Percentiles rank a stretch among this genome's conserved stretches.
Evolutionary conservation across 2,888 invertebrate genomes (phyloP).

Genomic region (Lissonota sp.): DNA sequence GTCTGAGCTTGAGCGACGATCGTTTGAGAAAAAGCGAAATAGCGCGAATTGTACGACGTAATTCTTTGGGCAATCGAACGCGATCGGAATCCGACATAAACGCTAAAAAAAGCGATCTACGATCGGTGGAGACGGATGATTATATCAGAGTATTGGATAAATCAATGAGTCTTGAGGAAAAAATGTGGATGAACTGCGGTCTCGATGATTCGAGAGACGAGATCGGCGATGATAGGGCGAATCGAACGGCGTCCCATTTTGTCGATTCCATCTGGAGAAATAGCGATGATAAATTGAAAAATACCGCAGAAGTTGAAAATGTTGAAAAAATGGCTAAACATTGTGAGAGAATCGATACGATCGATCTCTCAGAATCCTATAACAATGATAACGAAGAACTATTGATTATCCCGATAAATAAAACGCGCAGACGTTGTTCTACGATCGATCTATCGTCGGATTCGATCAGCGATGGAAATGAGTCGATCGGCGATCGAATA

Average conservation of each 20-base stretch:
- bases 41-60: not conserved
- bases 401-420: too few species aligned
- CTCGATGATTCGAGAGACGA: not conserved
- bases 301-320: not conserved
- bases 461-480: too few species aligned
- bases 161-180: constrained; percentile 19
- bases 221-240: not conserved
- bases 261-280: not conserved
- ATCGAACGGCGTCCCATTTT: too few species aligned
- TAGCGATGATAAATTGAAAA: not conserved
- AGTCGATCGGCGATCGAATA: too few species aligned
- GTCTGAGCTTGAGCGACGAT: constrained; percentile 9
- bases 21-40: not conserved
- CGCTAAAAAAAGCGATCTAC: not conserved
- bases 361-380: too few species aligned
- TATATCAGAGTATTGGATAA: constrained; percentile 41
- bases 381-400: too few species aligned
- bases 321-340: not conserved
- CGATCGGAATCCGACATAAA: not conserved
- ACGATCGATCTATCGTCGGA: constrained; percentile 19
- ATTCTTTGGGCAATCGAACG: not conserved
- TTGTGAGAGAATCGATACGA: too few species aligned
- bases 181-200: not conserved
- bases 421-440: not conserved
- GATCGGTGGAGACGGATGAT: not conserved